phyloP scores from a whole-genome alignment of 2,113 vertebrate genomes.

The Clarias magur region DNA sequence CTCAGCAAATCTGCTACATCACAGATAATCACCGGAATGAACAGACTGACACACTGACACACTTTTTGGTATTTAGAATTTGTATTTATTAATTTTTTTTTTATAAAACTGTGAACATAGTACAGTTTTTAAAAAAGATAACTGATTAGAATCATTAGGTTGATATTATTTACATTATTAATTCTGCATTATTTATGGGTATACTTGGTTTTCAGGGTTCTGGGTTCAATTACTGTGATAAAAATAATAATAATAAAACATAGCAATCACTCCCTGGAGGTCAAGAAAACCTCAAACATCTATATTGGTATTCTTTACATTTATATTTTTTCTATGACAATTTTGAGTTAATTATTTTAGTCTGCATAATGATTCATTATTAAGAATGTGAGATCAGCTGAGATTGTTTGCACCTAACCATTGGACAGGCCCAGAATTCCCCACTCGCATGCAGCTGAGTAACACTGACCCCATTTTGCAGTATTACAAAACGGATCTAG shows the following conservation, averaged over 20 bases:
- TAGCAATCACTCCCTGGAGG: too few relatives aligned
- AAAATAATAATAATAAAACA: not conserved
- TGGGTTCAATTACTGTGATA: not conserved
- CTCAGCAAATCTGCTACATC: slow-evolving; percentile 39
- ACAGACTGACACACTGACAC: slow-evolving; percentile 10
- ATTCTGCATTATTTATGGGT: not conserved
- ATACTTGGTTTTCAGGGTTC: not conserved
- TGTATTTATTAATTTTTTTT: too few relatives aligned
- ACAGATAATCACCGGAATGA: slow-evolving; percentile 27
- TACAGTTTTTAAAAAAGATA: not conserved
- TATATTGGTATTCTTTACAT: not conserved
- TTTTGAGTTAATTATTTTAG: not conserved
- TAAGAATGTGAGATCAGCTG: not conserved
- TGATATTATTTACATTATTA: not conserved
- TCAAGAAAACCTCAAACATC: too few relatives aligned
- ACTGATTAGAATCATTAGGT: not conserved
- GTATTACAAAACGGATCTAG: slow-evolving; percentile 49
- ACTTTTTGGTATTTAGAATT: too few relatives aligned
- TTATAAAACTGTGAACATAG: not conserved
- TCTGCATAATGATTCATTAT: not conserved
- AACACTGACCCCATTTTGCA: slow-evolving; percentile 3
- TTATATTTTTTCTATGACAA: not conserved
- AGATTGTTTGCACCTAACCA: not conserved
- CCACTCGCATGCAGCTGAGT: not conserved
- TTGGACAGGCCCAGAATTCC: not conserved